phyloP scores from a whole-genome alignment of 2,797 vertebrate species.

The Lepus townsendii region DNA sequence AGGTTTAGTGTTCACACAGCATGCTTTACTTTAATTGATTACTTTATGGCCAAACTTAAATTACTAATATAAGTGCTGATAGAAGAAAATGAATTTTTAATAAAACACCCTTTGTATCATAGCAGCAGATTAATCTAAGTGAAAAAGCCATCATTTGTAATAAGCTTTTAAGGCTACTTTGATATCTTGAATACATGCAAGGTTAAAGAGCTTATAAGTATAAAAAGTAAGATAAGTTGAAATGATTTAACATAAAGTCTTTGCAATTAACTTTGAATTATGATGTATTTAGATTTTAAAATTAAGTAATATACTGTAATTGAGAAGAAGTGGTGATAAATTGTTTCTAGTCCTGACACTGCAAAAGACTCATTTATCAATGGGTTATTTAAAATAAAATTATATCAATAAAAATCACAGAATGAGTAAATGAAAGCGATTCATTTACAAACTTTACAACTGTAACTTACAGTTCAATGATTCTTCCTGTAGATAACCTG shows the following conservation, averaged over 20 bases:
- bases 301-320: conserved; percentile 60
- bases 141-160: conserved; percentile 82
- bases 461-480: conserved; percentile 24
- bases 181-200: conserved; percentile 54
- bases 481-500: conserved; percentile 55
- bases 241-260: conserved; percentile 64
- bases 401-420: conserved; percentile 3
- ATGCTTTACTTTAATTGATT: conserved; percentile 90
- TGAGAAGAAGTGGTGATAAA: conserved; percentile 61
- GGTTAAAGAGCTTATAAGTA: conserved; percentile 59
- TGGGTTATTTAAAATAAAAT: conserved; percentile 57
- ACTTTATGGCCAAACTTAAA: conserved; percentile 87
- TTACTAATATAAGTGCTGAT: conserved; percentile 87
- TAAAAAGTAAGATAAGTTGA: conserved; percentile 64
- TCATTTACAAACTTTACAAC: conserved; percentile 62
- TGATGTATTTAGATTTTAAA: conserved; percentile 67
- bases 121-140: conserved; percentile 84
- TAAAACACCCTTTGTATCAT: conserved; percentile 82
- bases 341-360: conserved; percentile 59
- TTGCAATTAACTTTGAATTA: conserved; percentile 68
- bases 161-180: conserved; percentile 77
- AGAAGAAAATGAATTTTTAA: conserved; percentile 90
- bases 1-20: conserved; percentile 86
- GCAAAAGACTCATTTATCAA: conserved; percentile 11
- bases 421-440: conserved; percentile 69